Conservation (phyloP, 2,113 vertebrate species). For the Syngnathoides biaculeatus region DNA sequence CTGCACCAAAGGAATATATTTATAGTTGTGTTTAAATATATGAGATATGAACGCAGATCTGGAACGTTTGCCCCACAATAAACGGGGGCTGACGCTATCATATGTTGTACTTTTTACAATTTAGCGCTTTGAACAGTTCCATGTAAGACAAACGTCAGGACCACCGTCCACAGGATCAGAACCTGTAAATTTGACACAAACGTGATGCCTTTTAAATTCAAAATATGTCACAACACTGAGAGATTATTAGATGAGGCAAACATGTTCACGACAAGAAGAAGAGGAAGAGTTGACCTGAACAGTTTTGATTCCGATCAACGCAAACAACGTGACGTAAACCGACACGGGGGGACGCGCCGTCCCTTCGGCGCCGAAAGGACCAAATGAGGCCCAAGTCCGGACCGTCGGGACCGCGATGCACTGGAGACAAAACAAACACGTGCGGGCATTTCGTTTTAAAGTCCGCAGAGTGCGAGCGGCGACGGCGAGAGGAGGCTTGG, state of each 20-base stretch:
- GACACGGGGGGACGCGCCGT: too few species aligned
- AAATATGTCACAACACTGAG: conserved; percentile 41
- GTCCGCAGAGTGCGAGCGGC: conserved; percentile 53
- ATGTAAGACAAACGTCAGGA: conserved; percentile 33
- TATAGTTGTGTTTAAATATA: too few species aligned
- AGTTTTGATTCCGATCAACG: not conserved
- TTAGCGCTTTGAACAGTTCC: conserved; percentile 34
- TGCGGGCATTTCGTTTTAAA: conserved; percentile 59
- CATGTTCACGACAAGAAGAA: conserved; percentile 47
- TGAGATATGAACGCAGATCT: too few species aligned
- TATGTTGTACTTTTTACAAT: conserved; percentile 28
- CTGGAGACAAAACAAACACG: conserved; percentile 38
- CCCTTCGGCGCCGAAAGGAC: conserved; percentile 29
- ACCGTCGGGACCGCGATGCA: conserved; percentile 42
- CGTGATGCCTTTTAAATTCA: conserved; percentile 35
- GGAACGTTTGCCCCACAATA: not conserved
- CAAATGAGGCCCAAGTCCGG: conserved; percentile 45
- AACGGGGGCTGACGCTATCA: conserved; percentile 19
- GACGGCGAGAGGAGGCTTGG: conserved; percentile 37
- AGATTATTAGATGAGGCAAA: conserved; percentile 31
- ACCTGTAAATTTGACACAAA: conserved; percentile 37
- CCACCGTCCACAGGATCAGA: conserved; percentile 24
- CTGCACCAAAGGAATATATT: not conserved
- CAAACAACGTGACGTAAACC: not conserved
- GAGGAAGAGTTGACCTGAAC: not conserved